A percentile compares a stretch with the other conserved stretches of the same genome.
These are phyloP conservation scores for Boleophthalmus pectinirostris DNA, from an alignment of 2,113 vertebrate genomes.

Conservation along the genomic window DNA sequence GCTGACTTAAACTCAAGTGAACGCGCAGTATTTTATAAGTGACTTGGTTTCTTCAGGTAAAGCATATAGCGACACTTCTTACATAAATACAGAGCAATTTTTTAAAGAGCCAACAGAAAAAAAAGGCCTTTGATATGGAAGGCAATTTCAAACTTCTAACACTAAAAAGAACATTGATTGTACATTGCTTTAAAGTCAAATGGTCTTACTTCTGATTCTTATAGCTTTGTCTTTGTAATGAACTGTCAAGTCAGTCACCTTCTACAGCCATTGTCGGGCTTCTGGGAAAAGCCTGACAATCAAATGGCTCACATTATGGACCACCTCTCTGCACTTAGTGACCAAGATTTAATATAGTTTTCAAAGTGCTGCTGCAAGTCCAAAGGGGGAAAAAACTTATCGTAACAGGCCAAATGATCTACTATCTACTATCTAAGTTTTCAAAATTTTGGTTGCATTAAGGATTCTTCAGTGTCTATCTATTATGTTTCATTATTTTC, in stretches of 20 bases:
- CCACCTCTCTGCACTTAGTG: neutral
- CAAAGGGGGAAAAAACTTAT: too few relatives aligned
- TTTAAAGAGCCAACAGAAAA: neutral
- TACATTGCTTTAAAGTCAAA: neutral
- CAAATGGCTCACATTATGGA: neutral
- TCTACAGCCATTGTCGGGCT: neutral
- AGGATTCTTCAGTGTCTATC: too few relatives aligned
- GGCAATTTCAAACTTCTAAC: neutral
- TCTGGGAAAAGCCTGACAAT: neutral
- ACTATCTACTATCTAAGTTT: too few relatives aligned
- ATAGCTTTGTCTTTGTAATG: neutral
- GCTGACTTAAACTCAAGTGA: too few relatives aligned
- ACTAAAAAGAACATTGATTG: neutral
- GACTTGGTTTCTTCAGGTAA: neutral
- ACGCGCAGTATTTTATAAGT: too few relatives aligned
- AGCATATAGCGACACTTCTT: neutral
- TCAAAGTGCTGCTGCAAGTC: neutral
- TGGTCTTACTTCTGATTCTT: slow-evolving; percentile 4
- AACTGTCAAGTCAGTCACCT: slow-evolving; percentile 6
- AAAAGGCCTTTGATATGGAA: neutral
- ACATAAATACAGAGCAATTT: neutral
- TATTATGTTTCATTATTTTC: too few relatives aligned
- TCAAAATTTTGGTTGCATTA: too few relatives aligned
- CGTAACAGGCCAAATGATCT: too few relatives aligned
- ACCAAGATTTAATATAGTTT: neutral